Conservation (phyloP, 2,113 vertebrate species). For the Gopherus evgoodei region DNA sequence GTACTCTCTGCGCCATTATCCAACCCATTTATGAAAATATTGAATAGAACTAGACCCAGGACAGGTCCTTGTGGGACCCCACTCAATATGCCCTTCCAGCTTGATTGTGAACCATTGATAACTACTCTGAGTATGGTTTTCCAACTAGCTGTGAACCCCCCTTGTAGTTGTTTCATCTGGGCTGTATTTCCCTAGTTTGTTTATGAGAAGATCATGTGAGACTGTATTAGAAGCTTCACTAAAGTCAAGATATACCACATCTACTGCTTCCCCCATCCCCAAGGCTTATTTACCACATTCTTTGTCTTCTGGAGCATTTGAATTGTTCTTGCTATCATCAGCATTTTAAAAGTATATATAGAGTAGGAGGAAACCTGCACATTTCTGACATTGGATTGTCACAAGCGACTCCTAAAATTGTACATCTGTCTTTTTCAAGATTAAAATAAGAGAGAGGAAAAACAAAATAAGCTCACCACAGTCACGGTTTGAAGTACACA, state of each 20-base stretch:
- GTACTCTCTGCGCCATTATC: background rate
- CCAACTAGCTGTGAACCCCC: background rate
- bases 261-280: background rate
- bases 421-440: background rate
- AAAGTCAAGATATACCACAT: background rate
- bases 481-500: background rate
- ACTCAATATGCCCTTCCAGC: background rate
- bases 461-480: background rate
- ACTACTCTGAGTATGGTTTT: background rate
- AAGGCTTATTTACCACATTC: background rate
- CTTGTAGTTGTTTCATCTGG: background rate
- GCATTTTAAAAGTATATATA: background rate
- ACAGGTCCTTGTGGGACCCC: background rate
- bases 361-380: background rate
- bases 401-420: background rate
- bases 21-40: background rate
- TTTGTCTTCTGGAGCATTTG: background rate
- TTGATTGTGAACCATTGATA: background rate
- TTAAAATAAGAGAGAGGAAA: background rate
- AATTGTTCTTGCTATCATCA: background rate
- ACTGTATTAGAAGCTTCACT: background rate
- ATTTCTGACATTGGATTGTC: background rate
- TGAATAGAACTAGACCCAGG: background rate
- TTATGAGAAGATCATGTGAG: background rate
- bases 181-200: background rate